Evolutionary conservation across 1,140 invertebrate genomes (phyloP).

Genomic region (Neodiprion lecontei): DNA sequence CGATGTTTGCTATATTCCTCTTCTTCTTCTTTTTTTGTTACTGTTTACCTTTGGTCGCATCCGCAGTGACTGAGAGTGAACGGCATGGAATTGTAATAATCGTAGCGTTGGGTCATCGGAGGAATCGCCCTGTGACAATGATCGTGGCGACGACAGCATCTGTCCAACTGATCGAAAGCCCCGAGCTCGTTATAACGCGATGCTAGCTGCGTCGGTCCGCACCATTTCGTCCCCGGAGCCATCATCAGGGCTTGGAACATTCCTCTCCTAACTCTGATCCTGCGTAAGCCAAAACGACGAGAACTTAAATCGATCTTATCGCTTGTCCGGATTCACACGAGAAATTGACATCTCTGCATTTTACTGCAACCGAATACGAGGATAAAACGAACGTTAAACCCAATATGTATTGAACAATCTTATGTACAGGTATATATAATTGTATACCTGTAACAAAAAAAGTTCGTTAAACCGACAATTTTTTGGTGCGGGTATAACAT

Average conservation of each 20-base stretch:
- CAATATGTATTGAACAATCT: no score
- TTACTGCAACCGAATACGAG: slow-evolving; percentile 20
- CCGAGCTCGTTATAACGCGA: slow-evolving; percentile 75
- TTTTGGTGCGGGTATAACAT: no score
- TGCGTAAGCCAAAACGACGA: background rate
- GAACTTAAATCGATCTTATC: slow-evolving; percentile 4
- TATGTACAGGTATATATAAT: no score
- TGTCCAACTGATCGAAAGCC: slow-evolving; percentile 71
- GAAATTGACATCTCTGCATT: slow-evolving; percentile 3
- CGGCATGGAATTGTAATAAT: slow-evolving; percentile 80
- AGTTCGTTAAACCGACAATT: no score
- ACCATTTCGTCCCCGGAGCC: slow-evolving; percentile 84
- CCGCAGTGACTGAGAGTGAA: slow-evolving; percentile 86
- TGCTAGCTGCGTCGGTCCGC: slow-evolving; percentile 75
- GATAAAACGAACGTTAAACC: slow-evolving; percentile 11
- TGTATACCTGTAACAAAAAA: no score
- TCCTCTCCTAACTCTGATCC: slow-evolving; percentile 29
- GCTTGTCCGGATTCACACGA: background rate
- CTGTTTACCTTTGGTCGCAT: slow-evolving; percentile 81
- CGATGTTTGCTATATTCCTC: no score
- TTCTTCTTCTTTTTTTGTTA: no score
- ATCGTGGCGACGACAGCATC: slow-evolving; percentile 85
- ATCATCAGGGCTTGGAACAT: slow-evolving; percentile 67
- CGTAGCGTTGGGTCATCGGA: slow-evolving; percentile 72
- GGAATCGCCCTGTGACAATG: slow-evolving; percentile 74